A percentile compares a stretch with the other conserved stretches of the same genome.
Evolutionary conservation across 2,888 invertebrate species (phyloP).

Genomic region (Lepidocyrtinus sp.): DNA sequence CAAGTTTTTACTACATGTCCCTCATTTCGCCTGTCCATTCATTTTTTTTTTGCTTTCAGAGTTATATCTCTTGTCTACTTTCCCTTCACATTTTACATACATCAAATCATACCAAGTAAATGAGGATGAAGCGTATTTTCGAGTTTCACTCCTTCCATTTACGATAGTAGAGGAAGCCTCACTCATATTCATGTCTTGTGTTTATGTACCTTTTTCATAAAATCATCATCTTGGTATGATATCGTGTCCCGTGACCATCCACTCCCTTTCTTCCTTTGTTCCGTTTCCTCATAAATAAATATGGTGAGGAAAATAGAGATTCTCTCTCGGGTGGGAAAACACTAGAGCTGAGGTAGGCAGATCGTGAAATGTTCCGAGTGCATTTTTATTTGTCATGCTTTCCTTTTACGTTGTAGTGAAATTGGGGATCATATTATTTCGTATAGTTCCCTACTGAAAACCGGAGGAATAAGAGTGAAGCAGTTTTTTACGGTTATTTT

Average conservation of each 20-base stretch:
- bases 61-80: not conserved
- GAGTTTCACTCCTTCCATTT: no score
- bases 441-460: not conserved
- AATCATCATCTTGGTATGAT: conserved; percentile 1
- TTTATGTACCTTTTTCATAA: conserved; percentile 1
- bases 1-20: not conserved
- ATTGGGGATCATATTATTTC: conserved; percentile 10
- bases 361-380: conserved; percentile 7
- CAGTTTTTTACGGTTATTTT: conserved; percentile 19
- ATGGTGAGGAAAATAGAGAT: not conserved
- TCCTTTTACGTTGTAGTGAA: conserved; percentile 10
- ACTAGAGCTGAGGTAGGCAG: conserved; percentile 1
- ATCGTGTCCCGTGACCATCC: conserved; percentile 4
- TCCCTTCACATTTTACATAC: no score
- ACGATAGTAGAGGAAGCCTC: not conserved
- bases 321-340: not conserved
- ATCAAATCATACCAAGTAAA: no score
- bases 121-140: no score
- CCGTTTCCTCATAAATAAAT: conserved; percentile 11
- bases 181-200: not conserved
- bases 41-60: not conserved
- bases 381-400: conserved; percentile 13
- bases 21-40: not conserved
- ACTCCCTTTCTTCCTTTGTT: not conserved
- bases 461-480: conserved; percentile 15